These are phyloP conservation scores for Oncorhynchus masou DNA, from an alignment of 2,113 vertebrate species.

Conservation along the genomic window DNA sequence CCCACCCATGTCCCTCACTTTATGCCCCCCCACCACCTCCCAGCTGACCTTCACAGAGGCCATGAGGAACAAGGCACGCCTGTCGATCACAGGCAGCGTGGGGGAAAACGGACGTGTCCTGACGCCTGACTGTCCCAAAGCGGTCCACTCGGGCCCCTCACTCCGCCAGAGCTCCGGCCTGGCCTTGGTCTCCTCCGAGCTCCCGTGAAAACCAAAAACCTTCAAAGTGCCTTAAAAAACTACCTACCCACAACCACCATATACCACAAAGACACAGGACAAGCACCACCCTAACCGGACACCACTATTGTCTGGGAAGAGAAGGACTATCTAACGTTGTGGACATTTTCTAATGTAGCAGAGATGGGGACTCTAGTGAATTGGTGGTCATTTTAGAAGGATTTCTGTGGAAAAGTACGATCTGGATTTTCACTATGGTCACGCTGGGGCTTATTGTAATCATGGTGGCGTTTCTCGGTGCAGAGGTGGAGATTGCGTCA, in stretches of 20 bases:
- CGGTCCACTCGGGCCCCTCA: constrained; percentile 88
- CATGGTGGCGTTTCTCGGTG: not conserved
- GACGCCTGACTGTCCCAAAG: constrained; percentile 97
- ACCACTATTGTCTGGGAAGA: not conserved
- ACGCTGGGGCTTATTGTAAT: not conserved
- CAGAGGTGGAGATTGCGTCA: not conserved
- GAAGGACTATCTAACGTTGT: not conserved
- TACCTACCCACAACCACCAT: constrained; percentile 40
- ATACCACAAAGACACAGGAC: constrained; percentile 31
- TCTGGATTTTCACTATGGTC: not conserved
- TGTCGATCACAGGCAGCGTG: constrained; percentile 98
- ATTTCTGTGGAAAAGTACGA: not conserved
- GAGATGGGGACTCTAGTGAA: not conserved
- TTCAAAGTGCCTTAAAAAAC: constrained; percentile 92
- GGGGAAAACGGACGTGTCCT: constrained; percentile 96
- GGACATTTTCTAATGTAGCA: not conserved
- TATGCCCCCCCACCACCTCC: constrained; percentile 10
- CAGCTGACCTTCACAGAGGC: constrained; percentile 99
- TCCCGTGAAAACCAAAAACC: constrained; percentile 98
- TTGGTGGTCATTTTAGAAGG: constrained; percentile 11
- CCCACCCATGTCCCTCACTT: constrained; percentile 19
- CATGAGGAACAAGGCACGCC: constrained; percentile 99
- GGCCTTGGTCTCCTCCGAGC: constrained; percentile 97
- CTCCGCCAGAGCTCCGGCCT: constrained; percentile 96
- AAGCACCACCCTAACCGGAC: constrained; percentile 13